Evolutionary conservation across 2,888 invertebrate genomes (phyloP).

Genomic region (Andricus quercusramuli): DNA sequence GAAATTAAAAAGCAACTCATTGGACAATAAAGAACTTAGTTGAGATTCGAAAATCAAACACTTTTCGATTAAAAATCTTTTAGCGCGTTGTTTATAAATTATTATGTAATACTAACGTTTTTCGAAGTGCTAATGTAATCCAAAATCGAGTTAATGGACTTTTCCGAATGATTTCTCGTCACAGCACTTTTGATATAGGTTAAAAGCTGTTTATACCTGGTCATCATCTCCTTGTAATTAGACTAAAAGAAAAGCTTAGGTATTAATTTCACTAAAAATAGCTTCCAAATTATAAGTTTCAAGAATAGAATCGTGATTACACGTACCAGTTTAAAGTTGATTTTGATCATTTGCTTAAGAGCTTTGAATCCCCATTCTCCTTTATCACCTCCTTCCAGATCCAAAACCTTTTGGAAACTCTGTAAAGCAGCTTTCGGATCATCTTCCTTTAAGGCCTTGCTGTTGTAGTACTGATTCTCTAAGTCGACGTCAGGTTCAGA

Average conservation of each 20-base stretch:
- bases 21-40: slow-evolving; percentile 4
- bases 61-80: background rate
- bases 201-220: slow-evolving; percentile 95
- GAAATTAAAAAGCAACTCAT: slow-evolving; percentile 56
- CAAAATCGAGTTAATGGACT: slow-evolving; percentile 99
- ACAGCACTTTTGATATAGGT: slow-evolving; percentile 99
- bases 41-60: background rate
- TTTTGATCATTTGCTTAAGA: slow-evolving; percentile 99
- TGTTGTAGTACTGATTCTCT: slow-evolving; percentile 99
- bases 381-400: slow-evolving; percentile 97
- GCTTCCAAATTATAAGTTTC: slow-evolving; percentile 2
- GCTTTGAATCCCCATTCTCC: slow-evolving; percentile 99
- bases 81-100: slow-evolving; percentile 13
- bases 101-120: slow-evolving; percentile 86
- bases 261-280: slow-evolving; percentile 29
- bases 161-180: slow-evolving; percentile 99
- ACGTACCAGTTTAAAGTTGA: slow-evolving; percentile 96
- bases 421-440: slow-evolving; percentile 94
- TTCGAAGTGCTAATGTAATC: slow-evolving; percentile 99
- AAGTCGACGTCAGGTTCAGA: slow-evolving; percentile 99
- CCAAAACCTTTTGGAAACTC: slow-evolving; percentile 97
- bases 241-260: slow-evolving; percentile 80
- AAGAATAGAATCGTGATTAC: slow-evolving; percentile 18
- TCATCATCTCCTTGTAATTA: slow-evolving; percentile 97
- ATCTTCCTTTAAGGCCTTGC: slow-evolving; percentile 98